Evolutionary conservation across 2,797 vertebrate genomes (phyloP), one percentile per base, ranked within the genome.

Genomic region (Florisuga fusca): DNA sequence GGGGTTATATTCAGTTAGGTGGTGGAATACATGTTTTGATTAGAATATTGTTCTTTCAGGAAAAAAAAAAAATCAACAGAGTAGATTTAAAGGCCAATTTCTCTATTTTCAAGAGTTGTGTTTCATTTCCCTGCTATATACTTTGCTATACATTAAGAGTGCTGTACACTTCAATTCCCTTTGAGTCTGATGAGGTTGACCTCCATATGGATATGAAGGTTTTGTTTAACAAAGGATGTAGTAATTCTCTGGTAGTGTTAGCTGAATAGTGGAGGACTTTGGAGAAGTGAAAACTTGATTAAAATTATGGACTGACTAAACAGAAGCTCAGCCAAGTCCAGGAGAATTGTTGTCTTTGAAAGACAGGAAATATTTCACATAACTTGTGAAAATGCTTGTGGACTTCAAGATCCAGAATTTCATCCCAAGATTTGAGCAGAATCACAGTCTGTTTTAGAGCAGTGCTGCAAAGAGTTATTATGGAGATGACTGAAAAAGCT

Each of bases 401-500:
- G 36, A 33, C 31, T 78, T 81, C 21, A 29, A 3, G 15, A 16
- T 50, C 29, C 50, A 51, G 43, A n/a, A 33, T n/a, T 38, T 63
- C 11, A 41, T 3, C 26, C 12, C 10, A 58, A 58, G 12, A 13
- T 59, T 76, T n/a, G 17, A 38, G 50, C n/a, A 45, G 27, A 16
- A 61, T 15, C 4, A 11, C 3, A 27, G 45, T 5, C 5, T 79
- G 4, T 48, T 3, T 22, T 53, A 21, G 0, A 58, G 16, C 4
- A 73, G 12, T 26, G 10, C 21, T 59, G 17, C 41, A 34, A n/a
- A 27, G 20, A 59, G 20, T 21, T 51, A 15, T 10, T 38, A 8
- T 10, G 27, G 31, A 73, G 51, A 12, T 72, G 6, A 12, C 7
- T 36, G n/a, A 10, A 38, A 38, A 38, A 38, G 38, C 12, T 11